Evolutionary conservation across 2,888 invertebrate species (phyloP).

Genomic region (Trachelus iudaicus): DNA sequence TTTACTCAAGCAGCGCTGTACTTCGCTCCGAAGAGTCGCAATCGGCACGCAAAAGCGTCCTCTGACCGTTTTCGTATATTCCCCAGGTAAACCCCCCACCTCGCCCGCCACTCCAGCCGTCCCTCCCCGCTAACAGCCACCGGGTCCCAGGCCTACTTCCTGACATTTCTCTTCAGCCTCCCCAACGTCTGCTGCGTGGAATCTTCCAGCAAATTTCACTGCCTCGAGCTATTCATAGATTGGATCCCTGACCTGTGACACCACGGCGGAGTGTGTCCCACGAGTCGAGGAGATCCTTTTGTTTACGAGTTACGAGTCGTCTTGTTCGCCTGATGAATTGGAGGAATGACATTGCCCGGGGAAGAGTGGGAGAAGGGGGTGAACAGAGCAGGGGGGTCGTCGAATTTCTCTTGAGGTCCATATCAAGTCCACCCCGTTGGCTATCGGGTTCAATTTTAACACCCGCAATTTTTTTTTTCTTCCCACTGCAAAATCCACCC

Average conservation of each 20-base stretch:
- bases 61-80: not conserved
- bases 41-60: not conserved
- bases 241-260: slow-evolving; percentile 7
- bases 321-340: not conserved
- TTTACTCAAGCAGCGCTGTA: not conserved
- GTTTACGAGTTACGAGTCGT: not conserved
- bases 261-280: not conserved
- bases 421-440: not conserved
- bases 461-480: not conserved
- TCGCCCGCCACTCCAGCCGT: not conserved
- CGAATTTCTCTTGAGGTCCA: not conserved
- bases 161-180: not conserved
- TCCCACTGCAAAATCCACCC: not conserved
- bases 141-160: not conserved
- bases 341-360: not conserved
- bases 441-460: not conserved
- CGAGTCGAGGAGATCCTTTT: not conserved
- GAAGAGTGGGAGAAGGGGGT: no score
- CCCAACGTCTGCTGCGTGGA: not conserved
- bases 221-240: slow-evolving; percentile 1
- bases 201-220: not conserved
- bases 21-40: not conserved
- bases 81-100: not conserved
- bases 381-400: no score
- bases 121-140: not conserved